phyloP scores from a whole-genome alignment of 2,113 vertebrate genomes.

The Cyphomyrus discorhynchus region DNA sequence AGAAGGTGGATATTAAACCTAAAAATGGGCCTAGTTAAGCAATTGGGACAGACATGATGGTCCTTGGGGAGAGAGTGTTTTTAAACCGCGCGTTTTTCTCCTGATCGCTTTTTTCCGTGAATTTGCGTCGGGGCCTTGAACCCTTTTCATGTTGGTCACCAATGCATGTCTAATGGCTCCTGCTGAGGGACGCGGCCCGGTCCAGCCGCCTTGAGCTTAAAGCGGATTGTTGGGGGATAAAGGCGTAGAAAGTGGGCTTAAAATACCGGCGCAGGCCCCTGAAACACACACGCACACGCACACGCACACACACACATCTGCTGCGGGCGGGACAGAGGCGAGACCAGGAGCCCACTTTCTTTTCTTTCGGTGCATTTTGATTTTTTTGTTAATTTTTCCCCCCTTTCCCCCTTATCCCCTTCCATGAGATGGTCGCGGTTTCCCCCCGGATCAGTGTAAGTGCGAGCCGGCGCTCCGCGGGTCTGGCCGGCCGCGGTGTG shows the following conservation, averaged over 20 bases:
- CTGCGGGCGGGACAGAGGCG: constrained; percentile 59
- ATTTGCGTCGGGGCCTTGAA: constrained; percentile 34
- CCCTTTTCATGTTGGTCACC: constrained; percentile 69
- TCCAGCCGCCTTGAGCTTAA: constrained; percentile 55
- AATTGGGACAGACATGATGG: neutral
- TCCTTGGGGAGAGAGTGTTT: neutral
- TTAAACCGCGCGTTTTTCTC: neutral
- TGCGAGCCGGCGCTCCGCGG: neutral
- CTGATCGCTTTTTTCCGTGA: neutral
- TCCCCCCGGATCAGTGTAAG: neutral
- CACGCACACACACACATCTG: constrained; percentile 52
- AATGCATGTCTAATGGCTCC: constrained; percentile 74
- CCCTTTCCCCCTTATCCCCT: neutral
- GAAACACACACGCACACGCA: constrained; percentile 48
- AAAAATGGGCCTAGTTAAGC: neutral
- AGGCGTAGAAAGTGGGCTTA: constrained; percentile 52
- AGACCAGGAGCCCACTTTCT: neutral
- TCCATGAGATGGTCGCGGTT: neutral
- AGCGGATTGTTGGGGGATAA: constrained; percentile 44
- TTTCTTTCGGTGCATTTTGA: neutral
- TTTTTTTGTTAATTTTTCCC: neutral
- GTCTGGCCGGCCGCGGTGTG: neutral
- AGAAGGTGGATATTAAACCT: neutral
- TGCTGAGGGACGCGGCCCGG: constrained; percentile 63
- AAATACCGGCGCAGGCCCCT: constrained; percentile 59